These are phyloP conservation scores for Pelodiscus sinensis DNA, from an alignment of 2,113 vertebrate genomes.

Conservation along the genomic window DNA sequence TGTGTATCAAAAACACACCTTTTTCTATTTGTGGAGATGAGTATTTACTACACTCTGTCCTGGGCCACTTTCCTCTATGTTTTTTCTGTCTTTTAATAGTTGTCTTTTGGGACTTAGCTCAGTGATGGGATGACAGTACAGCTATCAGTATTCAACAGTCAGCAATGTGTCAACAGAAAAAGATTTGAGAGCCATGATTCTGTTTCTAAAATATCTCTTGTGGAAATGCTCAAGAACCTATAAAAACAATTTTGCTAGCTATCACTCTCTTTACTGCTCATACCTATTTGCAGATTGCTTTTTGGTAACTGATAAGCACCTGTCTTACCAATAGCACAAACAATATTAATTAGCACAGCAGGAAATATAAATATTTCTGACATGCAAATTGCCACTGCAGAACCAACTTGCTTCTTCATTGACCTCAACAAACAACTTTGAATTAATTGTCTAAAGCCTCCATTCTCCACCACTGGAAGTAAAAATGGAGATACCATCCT, in stretches of 20 bases:
- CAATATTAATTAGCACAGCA: conserved; percentile 47
- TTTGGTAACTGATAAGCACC: conserved; percentile 27
- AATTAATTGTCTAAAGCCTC: conserved; percentile 7
- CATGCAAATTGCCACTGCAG: conserved; percentile 16
- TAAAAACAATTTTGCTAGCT: conserved; percentile 33
- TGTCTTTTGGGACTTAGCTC: background rate
- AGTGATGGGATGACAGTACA: background rate
- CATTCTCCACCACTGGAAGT: background rate
- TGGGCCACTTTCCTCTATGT: background rate
- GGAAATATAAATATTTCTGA: conserved; percentile 35
- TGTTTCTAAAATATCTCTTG: background rate
- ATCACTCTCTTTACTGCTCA: conserved; percentile 28
- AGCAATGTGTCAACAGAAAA: background rate
- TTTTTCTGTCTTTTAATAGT: background rate
- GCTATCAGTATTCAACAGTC: background rate
- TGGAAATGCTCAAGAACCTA: conserved; percentile 15
- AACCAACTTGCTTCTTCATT: background rate
- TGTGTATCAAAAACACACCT: background rate
- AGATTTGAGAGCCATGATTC: background rate
- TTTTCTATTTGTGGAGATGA: background rate
- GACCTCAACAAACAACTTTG: background rate
- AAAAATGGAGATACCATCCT: background rate
- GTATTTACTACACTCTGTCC: background rate
- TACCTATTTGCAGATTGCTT: background rate
- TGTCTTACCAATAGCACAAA: conserved; percentile 11